Evolutionary conservation across 2,888 invertebrate species (phyloP), one percentile per base, ranked within the genome.

Genomic region (Sycophila texana): DNA sequence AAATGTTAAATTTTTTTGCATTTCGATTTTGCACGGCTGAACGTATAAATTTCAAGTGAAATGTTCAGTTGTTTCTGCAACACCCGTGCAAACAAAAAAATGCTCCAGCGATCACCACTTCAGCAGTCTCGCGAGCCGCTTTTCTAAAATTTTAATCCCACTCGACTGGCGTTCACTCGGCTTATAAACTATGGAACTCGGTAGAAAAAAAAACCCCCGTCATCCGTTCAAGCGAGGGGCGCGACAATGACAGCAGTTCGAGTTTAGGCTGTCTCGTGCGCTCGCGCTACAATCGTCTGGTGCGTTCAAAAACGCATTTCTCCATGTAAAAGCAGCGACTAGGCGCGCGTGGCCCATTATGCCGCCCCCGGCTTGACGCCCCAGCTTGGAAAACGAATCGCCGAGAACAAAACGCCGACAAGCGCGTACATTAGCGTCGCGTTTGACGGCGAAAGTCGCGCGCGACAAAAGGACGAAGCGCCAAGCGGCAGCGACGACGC

Each of bases 361-460:
- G 18, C 10, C 16, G 0, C 30, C 20, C 4, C 53, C 26, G 3
- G 26, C 26, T 26, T 26, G 26, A 26, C 26, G 26, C 26, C 26
- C 49, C 53, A 16, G n/a, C 22, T 2, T 13, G 57, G 13, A 18
- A 68, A 68, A 68, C 58, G 70, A 70, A 58, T 70, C 47, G 58
- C 30, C 1, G 67, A 55, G 67, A 68, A 55, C 55, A 51, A 10
- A 39, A 10, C 14, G n/a, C 4, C 20, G 39, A 58, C 70, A 57
- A 70, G 57, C 47, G 18, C 5, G 66, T 12, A 47, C 20, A 16
- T 16, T 20, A 61, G 60, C 49, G 26, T 18, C 60, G 51, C 75
- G 53, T 68, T 61, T 61, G 75, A 60, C 58, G 74, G 51, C 65
- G 7, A 65, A 67, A 74, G 65, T 65, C 73, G 39, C 30, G n/a